Percentiles rank a stretch among this genome's conserved stretches.
These are phyloP conservation scores for Struthidea cinerea DNA, from an alignment of 2,113 vertebrate genomes.

Conservation along the genomic window DNA sequence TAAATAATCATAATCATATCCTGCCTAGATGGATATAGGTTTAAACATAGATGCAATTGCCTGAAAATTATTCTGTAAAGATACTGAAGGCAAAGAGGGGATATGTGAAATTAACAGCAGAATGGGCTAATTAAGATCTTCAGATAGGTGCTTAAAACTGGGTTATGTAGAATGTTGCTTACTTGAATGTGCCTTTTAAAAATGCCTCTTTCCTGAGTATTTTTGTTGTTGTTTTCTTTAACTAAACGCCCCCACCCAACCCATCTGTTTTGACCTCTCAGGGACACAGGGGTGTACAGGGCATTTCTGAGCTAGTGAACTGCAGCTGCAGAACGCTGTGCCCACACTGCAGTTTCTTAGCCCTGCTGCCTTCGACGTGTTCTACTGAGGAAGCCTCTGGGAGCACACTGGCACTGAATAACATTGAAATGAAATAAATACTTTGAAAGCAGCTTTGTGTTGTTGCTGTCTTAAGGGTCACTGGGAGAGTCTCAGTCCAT, in stretches of 20 bases:
- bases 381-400: not conserved
- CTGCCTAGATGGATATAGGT: constrained; percentile 16
- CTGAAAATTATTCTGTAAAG: constrained; percentile 24
- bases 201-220: not conserved
- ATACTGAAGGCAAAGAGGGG: constrained; percentile 23
- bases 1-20: constrained; percentile 51
- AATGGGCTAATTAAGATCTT: constrained; percentile 58
- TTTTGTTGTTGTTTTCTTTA: not conserved
- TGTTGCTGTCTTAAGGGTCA: not conserved
- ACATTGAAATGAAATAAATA: not conserved
- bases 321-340: not conserved
- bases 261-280: not conserved
- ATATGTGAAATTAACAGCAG: constrained; percentile 47
- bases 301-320: not conserved
- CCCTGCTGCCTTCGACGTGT: not conserved
- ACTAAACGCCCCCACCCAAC: fast-evolving
- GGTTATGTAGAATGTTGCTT: not conserved
- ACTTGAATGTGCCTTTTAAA: not conserved
- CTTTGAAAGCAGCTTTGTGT: not conserved
- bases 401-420: not conserved
- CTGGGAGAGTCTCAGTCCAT: not conserved
- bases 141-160: constrained; percentile 38
- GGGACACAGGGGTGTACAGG: not conserved
- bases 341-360: not conserved
- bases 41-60: constrained; percentile 37